Base-by-base conservation (phyloP, 2,113 vertebrate species). In the Catagonus wagneri region DNA sequence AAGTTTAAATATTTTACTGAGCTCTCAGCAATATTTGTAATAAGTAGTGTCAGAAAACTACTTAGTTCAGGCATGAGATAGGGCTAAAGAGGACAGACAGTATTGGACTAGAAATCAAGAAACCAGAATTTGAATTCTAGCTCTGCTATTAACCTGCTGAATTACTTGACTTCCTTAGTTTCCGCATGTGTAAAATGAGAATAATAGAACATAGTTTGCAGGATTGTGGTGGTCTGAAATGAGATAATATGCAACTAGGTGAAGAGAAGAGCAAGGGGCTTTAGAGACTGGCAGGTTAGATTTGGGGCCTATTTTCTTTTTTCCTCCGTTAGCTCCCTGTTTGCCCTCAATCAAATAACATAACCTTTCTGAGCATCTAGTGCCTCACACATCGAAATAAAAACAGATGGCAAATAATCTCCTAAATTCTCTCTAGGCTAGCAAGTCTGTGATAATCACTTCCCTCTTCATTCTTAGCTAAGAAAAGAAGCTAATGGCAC, bases 1-100 rank as follows among this genome's bases (percentile, higher is more conserved):
- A 95, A 78, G 60, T 86, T 95, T 72, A 85, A 95, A 96, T 92
- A 78, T 83, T 85, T 94, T 83, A 68, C 56, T 93, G 39, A 92
- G 34, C 17, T 65, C 65, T 92, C 60, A 75, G 52, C 10, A 87
- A 52, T 95, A 80, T 90, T 75, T 94, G 50, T 88, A 93, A 72
- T 50, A 86, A 58, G 6, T 74, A 80, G 1, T 85, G n/a, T 90
- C 66, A 94, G 72, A 36, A 93, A 94, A 76, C 34, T 29, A 75
- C 56, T 95, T 93, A 83, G 66, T 90, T 60, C 19, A 84, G 84
- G 60, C 36, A 50, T 60, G 7, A 88, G 54, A 94, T 93, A 68
- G 29, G 14, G 25, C 19, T 94, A 54, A 90, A 75, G 27, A 90
- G 25, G n/a, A 72, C 16, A 93, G 75, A 29, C 36, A 56, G 3